A percentile compares a stretch with the other conserved stretches of the same genome.
These are phyloP conservation scores for Augiades crinisus DNA, from an alignment of 2,888 invertebrate species.

Conservation along the genomic window DNA sequence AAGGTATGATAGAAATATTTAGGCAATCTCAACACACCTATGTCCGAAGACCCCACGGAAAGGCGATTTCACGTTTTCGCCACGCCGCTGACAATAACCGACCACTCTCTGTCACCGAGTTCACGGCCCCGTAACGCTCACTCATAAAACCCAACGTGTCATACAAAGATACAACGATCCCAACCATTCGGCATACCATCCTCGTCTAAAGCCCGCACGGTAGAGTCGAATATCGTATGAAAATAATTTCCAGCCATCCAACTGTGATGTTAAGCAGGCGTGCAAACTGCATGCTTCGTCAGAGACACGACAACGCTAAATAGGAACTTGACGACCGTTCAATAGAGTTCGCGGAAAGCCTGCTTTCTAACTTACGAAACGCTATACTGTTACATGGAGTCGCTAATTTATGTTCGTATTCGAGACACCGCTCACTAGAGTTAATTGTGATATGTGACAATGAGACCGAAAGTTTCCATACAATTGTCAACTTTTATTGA, in stretches of 20 bases:
- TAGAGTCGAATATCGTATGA: conserved; percentile 41
- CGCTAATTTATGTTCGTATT: conserved; percentile 20
- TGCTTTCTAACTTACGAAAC: conserved; percentile 52
- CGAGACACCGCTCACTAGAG: background rate
- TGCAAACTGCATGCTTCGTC: conserved; percentile 58
- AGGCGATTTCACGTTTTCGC: conserved; percentile 75
- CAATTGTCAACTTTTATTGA: no score
- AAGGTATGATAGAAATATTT: no score
- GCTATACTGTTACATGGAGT: conserved; percentile 18
- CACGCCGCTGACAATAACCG: conserved; percentile 75
- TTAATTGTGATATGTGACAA: background rate
- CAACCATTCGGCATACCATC: conserved; percentile 18
- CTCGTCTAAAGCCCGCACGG: conserved; percentile 33
- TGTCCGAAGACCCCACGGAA: conserved; percentile 59
- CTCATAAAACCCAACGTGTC: conserved; percentile 62
- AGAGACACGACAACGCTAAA: conserved; percentile 51
- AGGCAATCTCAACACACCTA: background rate
- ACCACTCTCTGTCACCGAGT: conserved; percentile 66
- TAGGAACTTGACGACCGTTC: conserved; percentile 50
- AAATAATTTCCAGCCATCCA: background rate
- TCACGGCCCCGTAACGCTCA: conserved; percentile 57
- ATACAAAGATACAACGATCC: conserved; percentile 35
- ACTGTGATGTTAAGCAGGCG: conserved; percentile 41
- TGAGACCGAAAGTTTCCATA: background rate
- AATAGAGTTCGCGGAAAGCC: conserved; percentile 55